A percentile compares a stretch with the other conserved stretches of the same genome.
phyloP scores from a whole-genome alignment of 92 coral and sea anemone genomes.

The Palythoa heliodiscus region DNA sequence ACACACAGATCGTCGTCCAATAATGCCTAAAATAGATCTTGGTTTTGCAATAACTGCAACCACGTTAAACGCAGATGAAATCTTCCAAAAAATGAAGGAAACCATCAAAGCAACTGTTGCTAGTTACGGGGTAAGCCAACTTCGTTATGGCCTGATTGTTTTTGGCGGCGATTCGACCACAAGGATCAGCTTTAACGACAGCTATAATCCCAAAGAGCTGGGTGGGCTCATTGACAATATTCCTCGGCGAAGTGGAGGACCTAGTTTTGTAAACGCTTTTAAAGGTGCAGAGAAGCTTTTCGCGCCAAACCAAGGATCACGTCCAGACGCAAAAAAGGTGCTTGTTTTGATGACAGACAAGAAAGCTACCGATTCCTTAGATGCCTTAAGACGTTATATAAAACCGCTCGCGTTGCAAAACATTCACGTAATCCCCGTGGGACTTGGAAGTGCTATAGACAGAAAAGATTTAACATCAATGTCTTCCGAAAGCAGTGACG shows the following conservation, averaged over 20 bases:
- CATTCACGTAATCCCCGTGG: constrained; percentile 67
- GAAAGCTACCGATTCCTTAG: constrained; percentile 45
- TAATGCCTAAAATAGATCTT: constrained; percentile 54
- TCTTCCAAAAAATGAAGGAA: constrained; percentile 62
- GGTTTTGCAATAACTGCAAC: constrained; percentile 68
- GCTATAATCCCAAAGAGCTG: constrained; percentile 33
- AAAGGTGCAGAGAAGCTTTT: constrained; percentile 49
- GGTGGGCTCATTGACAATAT: constrained; percentile 16
- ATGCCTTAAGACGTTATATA: constrained; percentile 59
- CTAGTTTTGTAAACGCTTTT: constrained; percentile 40
- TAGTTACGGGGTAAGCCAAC: constrained; percentile 46
- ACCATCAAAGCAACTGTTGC: constrained; percentile 52
- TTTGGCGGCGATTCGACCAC: constrained; percentile 51
- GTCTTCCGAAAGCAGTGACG: constrained; percentile 64
- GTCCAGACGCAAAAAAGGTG: constrained; percentile 46
- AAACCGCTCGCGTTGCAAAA: constrained; percentile 63
- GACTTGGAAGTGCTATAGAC: constrained; percentile 63
- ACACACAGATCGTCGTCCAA: constrained; percentile 5
- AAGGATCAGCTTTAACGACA: constrained; percentile 25
- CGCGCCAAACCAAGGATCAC: constrained; percentile 43
- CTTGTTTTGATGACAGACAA: constrained; percentile 53
- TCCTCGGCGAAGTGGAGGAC: constrained; percentile 45
- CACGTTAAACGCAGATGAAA: constrained; percentile 54
- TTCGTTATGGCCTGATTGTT: constrained; percentile 52
- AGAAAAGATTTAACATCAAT: constrained; percentile 57